Percentiles rank a stretch among this genome's conserved stretches.
These are phyloP conservation scores for Monopterus albus DNA, from an alignment of 2,113 vertebrate genomes.

Conservation along the genomic window DNA sequence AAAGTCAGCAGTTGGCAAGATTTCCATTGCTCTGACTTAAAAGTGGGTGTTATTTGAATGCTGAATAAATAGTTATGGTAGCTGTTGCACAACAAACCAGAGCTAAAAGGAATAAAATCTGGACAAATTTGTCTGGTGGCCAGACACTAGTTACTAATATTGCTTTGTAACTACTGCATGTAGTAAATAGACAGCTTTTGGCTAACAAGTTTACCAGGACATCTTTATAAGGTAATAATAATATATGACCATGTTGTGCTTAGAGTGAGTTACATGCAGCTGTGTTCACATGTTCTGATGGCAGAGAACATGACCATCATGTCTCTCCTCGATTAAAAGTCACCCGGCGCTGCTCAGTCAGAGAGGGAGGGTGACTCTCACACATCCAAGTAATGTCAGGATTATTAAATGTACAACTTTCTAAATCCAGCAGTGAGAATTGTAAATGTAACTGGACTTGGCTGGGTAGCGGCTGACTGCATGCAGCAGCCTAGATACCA, in stretches of 20 bases:
- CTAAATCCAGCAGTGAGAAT: not conserved
- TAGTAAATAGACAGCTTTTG: not conserved
- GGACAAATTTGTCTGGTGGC: no score
- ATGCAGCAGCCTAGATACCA: slow-evolving; percentile 32
- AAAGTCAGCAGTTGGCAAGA: not conserved
- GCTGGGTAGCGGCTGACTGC: slow-evolving; percentile 4
- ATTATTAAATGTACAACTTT: slow-evolving; percentile 33
- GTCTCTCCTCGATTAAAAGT: slow-evolving; percentile 37
- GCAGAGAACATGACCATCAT: slow-evolving; percentile 39
- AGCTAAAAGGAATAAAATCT: no score
- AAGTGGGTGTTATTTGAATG: not conserved
- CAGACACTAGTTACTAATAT: no score
- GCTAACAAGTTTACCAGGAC: not conserved
- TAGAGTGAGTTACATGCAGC: not conserved
- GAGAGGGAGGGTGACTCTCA: slow-evolving; percentile 1
- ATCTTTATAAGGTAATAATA: no score
- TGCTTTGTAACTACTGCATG: not conserved
- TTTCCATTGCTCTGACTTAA: slow-evolving; percentile 6
- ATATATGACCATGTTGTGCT: no score
- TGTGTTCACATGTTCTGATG: slow-evolving; percentile 38
- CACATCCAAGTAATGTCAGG: slow-evolving; percentile 35
- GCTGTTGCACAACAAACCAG: no score
- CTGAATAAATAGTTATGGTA: slow-evolving; percentile 1
- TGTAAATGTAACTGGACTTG: not conserved
- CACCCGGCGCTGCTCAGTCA: slow-evolving; percentile 14